Conservation (phyloP, 2,113 vertebrate species). For the Arvicanthis niloticus region DNA sequence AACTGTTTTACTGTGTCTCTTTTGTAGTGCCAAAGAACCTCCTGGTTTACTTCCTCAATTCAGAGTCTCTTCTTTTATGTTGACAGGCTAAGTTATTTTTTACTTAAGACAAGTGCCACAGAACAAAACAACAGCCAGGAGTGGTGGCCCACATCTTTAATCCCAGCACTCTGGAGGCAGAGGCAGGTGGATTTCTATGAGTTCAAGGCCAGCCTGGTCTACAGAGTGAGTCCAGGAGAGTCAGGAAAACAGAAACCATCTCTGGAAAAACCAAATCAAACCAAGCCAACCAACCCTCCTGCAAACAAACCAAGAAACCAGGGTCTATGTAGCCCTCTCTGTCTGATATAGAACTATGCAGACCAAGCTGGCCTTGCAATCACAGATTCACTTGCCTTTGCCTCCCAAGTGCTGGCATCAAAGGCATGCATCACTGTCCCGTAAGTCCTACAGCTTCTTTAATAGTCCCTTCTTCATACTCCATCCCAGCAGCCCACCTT, state of each 20-base stretch:
- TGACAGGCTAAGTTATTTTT: neutral
- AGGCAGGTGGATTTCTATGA: neutral
- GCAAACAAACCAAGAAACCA: neutral
- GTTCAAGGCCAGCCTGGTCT: neutral
- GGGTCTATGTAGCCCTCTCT: neutral
- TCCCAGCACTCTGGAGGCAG: neutral
- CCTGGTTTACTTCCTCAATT: neutral
- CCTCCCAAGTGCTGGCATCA: neutral
- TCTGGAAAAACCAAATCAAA: neutral
- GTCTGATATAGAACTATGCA: neutral
- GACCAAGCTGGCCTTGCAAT: neutral
- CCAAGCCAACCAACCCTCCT: neutral
- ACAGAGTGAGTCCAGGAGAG: neutral
- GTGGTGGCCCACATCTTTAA: neutral
- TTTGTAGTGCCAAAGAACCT: neutral
- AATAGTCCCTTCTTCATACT: neutral
- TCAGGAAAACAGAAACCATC: neutral
- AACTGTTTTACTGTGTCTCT: neutral
- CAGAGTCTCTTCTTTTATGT: neutral
- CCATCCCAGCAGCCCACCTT: neutral
- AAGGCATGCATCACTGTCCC: neutral
- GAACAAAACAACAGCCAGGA: neutral
- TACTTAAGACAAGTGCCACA: neutral
- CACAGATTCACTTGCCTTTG: neutral
- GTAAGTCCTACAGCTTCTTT: neutral